Conservation (phyloP, 2,113 vertebrate species). For the Heterotis niloticus region DNA sequence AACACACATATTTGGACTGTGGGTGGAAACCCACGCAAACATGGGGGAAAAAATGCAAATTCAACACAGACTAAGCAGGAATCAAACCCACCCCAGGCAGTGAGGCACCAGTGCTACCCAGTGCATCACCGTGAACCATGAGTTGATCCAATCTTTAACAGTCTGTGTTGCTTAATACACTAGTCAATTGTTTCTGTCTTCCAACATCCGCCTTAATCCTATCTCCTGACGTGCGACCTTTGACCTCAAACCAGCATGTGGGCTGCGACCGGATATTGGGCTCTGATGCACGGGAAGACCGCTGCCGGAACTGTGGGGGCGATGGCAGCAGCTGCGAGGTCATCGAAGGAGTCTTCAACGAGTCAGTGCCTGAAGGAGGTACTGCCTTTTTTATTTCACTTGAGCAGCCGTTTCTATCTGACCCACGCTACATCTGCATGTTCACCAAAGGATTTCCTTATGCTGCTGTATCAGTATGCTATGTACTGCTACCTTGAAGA, state of each 20-base stretch:
- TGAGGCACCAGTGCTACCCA: too few species aligned
- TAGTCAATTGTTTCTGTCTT: background rate
- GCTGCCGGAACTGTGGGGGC: conserved; percentile 85
- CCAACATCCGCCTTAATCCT: conserved; percentile 37
- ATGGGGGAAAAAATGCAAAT: too few species aligned
- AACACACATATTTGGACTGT: too few species aligned
- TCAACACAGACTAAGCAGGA: too few species aligned
- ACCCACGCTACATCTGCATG: too few species aligned
- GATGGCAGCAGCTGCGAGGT: conserved; percentile 86
- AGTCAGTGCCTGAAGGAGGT: conserved; percentile 83
- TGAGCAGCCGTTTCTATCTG: background rate
- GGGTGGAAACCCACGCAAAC: too few species aligned
- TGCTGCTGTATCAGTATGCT: too few species aligned
- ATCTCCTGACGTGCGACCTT: conserved; percentile 30
- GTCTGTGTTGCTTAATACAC: background rate
- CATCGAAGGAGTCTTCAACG: conserved; percentile 85
- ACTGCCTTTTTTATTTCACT: conserved; percentile 27
- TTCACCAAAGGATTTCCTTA: too few species aligned
- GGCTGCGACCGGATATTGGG: conserved; percentile 91
- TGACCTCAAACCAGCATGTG: conserved; percentile 73
- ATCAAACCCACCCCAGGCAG: too few species aligned
- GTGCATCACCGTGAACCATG: too few species aligned
- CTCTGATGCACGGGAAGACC: conserved; percentile 88
- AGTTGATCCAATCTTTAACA: background rate
- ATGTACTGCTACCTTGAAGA: too few species aligned